phyloP scores from a whole-genome alignment of 2,113 vertebrate genomes.

The Toxotes jaculatrix region DNA sequence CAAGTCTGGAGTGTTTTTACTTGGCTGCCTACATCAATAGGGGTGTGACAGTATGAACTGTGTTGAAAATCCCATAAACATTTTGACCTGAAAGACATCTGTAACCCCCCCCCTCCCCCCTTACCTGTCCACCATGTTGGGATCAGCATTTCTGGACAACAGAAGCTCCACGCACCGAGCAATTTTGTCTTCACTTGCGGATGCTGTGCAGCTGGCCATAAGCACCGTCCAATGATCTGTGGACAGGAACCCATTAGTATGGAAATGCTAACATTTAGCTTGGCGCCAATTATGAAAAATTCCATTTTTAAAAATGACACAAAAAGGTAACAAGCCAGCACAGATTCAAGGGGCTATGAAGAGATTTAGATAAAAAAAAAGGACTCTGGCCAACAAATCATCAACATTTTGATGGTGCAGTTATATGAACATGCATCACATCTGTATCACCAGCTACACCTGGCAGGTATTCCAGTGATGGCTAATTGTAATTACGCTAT shows the following conservation, averaged over 20 bases:
- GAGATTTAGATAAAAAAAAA: background rate
- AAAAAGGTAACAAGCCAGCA: background rate
- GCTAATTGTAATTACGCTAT: background rate
- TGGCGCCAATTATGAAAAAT: background rate
- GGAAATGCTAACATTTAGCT: background rate
- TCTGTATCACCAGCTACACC: background rate
- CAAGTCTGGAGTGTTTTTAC: slow-evolving; percentile 46
- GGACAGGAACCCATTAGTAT: background rate
- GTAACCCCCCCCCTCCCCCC: background rate
- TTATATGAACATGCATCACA: background rate
- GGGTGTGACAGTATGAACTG: slow-evolving; percentile 33
- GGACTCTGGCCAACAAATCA: no score
- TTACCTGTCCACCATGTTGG: slow-evolving; percentile 92
- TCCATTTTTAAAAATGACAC: background rate
- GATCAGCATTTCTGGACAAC: slow-evolving; percentile 92
- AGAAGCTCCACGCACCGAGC: slow-evolving; percentile 91
- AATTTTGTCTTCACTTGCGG: slow-evolving; percentile 87
- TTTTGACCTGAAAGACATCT: slow-evolving; percentile 50
- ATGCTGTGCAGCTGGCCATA: slow-evolving; percentile 90
- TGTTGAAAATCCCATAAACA: slow-evolving; percentile 47
- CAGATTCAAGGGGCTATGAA: background rate
- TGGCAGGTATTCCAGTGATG: background rate
- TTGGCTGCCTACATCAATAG: slow-evolving; percentile 32
- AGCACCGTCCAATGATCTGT: slow-evolving; percentile 90
- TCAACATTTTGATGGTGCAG: background rate